Conservation (phyloP, 92 coral and sea anemone species). For the Actinernus sp. region DNA sequence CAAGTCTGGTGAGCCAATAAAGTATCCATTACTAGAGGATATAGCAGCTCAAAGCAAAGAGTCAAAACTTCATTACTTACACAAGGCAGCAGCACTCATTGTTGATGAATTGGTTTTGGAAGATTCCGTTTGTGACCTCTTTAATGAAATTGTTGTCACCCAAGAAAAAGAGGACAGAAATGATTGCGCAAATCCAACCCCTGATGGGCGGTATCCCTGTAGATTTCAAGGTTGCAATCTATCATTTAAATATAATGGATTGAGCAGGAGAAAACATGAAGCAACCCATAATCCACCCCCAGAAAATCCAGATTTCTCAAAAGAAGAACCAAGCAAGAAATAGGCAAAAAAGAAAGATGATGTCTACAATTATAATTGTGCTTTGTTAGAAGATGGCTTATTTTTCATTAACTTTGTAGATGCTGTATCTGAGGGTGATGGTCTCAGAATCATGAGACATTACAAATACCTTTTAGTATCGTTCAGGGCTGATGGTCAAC, state of each 20-base stretch:
- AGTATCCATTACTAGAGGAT: background rate
- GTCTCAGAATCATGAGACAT: conserved; percentile 50
- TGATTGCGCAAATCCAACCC: no score
- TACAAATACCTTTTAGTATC: conserved; percentile 43
- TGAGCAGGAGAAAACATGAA: no score
- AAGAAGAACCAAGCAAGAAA: no score
- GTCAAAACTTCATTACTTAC: no score
- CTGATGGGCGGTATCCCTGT: no score
- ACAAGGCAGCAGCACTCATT: no score
- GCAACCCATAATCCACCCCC: no score
- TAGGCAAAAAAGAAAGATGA: no score
- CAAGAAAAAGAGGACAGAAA: background rate
- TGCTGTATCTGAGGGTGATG: conserved; percentile 61
- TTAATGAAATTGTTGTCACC: conserved; percentile 1
- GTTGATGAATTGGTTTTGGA: conserved; percentile 32
- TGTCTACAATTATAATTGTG: conserved; percentile 34
- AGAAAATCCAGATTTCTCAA: no score
- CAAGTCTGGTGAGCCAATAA: background rate
- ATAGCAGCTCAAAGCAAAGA: background rate
- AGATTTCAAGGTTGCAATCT: no score
- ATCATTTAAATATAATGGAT: no score
- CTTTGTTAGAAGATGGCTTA: conserved; percentile 56
- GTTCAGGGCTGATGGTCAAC: conserved; percentile 48
- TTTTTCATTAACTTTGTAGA: conserved; percentile 46
- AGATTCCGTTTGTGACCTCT: no score